phyloP scores from a whole-genome alignment of 2,113 vertebrate species.

The Ciconia boyciana region DNA sequence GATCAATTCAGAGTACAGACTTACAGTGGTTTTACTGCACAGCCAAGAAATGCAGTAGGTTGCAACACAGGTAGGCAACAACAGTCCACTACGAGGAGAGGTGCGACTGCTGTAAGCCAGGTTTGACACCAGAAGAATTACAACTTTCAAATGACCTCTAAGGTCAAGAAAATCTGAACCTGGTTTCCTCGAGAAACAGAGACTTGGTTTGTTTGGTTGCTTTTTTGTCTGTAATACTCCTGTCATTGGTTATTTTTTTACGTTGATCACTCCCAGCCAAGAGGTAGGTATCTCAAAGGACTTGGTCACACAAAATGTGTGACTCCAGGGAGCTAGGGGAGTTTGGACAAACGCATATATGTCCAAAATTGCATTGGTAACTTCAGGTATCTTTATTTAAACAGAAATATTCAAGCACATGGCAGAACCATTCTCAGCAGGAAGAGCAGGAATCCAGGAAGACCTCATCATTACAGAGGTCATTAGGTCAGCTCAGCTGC shows the following conservation, averaged over 20 bases:
- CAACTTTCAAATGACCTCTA: neutral
- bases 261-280: neutral
- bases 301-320: neutral
- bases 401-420: neutral
- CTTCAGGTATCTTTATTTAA: neutral
- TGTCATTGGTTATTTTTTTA: neutral
- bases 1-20: neutral
- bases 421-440: neutral
- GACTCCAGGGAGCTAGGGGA: neutral
- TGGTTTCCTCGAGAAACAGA: neutral
- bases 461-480: neutral
- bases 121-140: neutral
- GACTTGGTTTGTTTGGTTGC: accelerated
- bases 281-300: neutral
- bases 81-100: accelerated
- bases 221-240: neutral
- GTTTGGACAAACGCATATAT: neutral
- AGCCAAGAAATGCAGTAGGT: neutral
- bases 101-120: neutral
- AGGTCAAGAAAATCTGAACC: neutral
- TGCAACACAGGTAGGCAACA: neutral
- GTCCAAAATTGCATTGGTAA: neutral
- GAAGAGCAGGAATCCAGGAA: neutral
- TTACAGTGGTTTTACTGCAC: neutral
- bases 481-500: neutral